Base-by-base conservation (phyloP, 2,888 invertebrate genomes). In the Athripsodes cinereus region DNA sequence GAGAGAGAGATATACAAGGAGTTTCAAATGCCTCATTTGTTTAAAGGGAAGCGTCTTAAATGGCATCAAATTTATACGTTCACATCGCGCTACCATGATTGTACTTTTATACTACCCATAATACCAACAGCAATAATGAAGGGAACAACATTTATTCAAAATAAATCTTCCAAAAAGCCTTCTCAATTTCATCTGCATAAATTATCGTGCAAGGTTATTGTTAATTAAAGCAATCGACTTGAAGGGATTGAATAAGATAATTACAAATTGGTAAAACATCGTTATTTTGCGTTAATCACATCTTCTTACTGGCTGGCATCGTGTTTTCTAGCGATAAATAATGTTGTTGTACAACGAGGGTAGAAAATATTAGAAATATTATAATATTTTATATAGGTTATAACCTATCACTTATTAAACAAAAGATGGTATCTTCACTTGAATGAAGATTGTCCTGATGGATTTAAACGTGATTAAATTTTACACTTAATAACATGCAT, bases 21-120 rank as follows among this genome's bases (percentile, higher is more conserved):
- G 53, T 22, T 58, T 47, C 47, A 21, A 26, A 46, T 47, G 52
- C 46, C 52, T 58, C 55, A 47, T 55, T 58, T 58, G 53, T 54
- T 48, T 52, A 46, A 51, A 31, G 44, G 19, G 51, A 56, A 56
- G 56, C 31, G 21, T 40, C 40, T n/a, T 13, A 40, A 51, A 56
- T 51, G 56, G 46, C n/a, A 50, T 40, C 22, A 50, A 49, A 31
- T 52, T 51, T 46, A 40, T 26, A 26, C 50, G 40, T 40, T 40
- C 40, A 10, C 26, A 10, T 40, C 40, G 3, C 31, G 31, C 31
- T 31, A 6, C 31, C 50, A n/a, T n/a, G n/a, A n/a, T n/a, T n/a
- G n/a, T n/a, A n/a, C n/a, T n/a, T n/a, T n/a, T n/a, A n/a, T n/a
- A n/a, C n/a, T n/a, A n/a, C n/a, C n/a, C n/a, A 22, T 49, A n/a